Conservation (phyloP, 2,797 vertebrate genomes). For the Semaprochilodus insignis region DNA sequence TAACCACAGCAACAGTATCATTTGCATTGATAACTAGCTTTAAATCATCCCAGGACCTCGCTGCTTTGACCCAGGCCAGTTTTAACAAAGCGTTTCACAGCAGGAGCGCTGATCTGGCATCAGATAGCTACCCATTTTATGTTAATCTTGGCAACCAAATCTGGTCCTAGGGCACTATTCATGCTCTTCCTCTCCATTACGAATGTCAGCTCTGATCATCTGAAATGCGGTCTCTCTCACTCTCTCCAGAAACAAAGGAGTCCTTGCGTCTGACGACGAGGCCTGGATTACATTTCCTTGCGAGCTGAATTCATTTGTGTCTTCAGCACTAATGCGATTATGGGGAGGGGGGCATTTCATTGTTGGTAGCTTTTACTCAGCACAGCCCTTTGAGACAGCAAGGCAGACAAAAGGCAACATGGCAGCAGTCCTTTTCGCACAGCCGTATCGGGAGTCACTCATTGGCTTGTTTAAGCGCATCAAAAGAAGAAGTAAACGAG, state of each 20-base stretch:
- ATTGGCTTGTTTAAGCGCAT: constrained; percentile 1
- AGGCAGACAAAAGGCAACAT: background rate
- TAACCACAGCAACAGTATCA: background rate
- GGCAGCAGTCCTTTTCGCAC: background rate
- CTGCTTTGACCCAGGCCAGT: background rate
- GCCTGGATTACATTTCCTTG: constrained; percentile 38
- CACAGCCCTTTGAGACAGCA: constrained; percentile 59
- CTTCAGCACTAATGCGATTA: constrained; percentile 43
- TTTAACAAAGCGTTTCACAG: background rate
- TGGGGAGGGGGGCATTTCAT: constrained; percentile 48
- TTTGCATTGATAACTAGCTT: background rate
- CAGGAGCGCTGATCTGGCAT: background rate
- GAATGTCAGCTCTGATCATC: constrained; percentile 2
- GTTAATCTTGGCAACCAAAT: background rate
- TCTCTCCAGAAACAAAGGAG: constrained; percentile 10
- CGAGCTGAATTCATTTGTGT: constrained; percentile 38
- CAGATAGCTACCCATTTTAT: background rate
- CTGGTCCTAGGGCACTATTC: background rate
- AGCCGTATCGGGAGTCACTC: background rate
- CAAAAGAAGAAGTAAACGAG: constrained; percentile 6
- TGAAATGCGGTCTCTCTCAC: constrained; percentile 16
- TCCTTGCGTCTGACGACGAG: background rate
- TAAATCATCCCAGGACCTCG: background rate
- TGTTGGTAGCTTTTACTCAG: constrained; percentile 63
- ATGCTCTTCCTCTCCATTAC: background rate